These are phyloP conservation scores for Mimas tiliae DNA, from an alignment of 2,888 invertebrate species.

Conservation along the genomic window DNA sequence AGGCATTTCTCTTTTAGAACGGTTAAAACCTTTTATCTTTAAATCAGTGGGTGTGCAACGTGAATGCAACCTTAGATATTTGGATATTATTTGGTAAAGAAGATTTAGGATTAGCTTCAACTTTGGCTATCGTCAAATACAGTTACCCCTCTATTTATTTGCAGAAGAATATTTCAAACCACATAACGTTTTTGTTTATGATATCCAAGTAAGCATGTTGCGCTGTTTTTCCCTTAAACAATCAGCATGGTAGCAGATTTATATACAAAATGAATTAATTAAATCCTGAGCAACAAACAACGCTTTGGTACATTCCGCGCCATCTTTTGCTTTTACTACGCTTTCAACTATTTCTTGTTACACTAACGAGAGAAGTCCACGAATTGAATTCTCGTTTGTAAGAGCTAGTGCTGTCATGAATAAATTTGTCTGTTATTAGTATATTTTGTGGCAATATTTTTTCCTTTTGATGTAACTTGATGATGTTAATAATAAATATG, in stretches of 20 bases:
- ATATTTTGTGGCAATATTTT: background rate
- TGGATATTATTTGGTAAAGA: too few species aligned
- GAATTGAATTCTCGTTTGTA: slow-evolving; percentile 1
- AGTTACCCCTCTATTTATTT: too few species aligned
- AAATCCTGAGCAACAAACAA: background rate
- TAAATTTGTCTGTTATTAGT: slow-evolving; percentile 8
- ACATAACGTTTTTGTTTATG: too few species aligned
- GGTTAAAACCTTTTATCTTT: too few species aligned
- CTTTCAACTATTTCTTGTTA: slow-evolving; percentile 11
- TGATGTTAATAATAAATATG: background rate
- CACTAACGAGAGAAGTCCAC: background rate
- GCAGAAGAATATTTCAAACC: too few species aligned
- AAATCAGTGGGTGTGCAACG: too few species aligned
- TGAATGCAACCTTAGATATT: too few species aligned
- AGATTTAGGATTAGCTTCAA: too few species aligned
- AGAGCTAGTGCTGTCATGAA: background rate
- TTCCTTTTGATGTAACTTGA: background rate
- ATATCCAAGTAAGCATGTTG: too few species aligned
- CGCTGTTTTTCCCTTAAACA: background rate
- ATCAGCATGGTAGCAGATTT: too few species aligned
- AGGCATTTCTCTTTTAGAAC: too few species aligned
- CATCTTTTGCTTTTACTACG: background rate
- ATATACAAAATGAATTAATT: background rate
- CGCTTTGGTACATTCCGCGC: background rate
- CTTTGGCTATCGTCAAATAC: too few species aligned